Evolutionary conservation across 2,888 invertebrate species (phyloP).

Genomic region (Megastigmus dorsalis): DNA sequence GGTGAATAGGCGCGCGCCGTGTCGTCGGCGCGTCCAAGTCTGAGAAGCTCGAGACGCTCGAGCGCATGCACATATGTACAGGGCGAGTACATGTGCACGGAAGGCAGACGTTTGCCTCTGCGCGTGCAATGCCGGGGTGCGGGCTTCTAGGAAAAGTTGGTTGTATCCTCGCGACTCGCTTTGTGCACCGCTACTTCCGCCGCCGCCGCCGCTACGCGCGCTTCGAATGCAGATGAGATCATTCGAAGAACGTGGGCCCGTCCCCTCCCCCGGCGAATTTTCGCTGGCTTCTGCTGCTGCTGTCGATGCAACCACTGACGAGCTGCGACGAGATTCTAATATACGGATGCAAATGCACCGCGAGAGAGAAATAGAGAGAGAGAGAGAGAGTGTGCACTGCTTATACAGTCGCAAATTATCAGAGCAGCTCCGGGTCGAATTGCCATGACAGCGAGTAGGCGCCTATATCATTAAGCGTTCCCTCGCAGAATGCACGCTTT

Average conservation of each 20-base stretch:
- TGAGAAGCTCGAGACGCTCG: too few species aligned
- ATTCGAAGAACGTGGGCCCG: neutral
- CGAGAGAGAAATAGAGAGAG: too few species aligned
- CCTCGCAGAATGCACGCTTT: too few species aligned
- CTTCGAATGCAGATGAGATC: slow-evolving; percentile 36
- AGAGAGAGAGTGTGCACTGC: too few species aligned
- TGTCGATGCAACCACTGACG: neutral
- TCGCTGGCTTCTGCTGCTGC: neutral
- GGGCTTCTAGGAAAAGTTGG: slow-evolving; percentile 15
- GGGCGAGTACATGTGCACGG: neutral
- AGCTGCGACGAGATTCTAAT: too few species aligned
- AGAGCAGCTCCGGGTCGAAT: too few species aligned
- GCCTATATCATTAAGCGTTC: too few species aligned
- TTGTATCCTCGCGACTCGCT: neutral
- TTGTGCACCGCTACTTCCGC: too few species aligned
- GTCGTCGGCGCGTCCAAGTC: too few species aligned
- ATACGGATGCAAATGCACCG: neutral
- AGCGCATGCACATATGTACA: too few species aligned
- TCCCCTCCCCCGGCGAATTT: neutral
- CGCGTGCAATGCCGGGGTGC: neutral
- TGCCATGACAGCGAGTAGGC: too few species aligned
- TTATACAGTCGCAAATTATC: neutral
- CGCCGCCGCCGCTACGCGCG: too few species aligned
- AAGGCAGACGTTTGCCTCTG: neutral
- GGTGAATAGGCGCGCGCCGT: neutral